These are phyloP conservation scores for Condylura cristata DNA, from an alignment of 2,113 vertebrate species.

Conservation along the genomic window DNA sequence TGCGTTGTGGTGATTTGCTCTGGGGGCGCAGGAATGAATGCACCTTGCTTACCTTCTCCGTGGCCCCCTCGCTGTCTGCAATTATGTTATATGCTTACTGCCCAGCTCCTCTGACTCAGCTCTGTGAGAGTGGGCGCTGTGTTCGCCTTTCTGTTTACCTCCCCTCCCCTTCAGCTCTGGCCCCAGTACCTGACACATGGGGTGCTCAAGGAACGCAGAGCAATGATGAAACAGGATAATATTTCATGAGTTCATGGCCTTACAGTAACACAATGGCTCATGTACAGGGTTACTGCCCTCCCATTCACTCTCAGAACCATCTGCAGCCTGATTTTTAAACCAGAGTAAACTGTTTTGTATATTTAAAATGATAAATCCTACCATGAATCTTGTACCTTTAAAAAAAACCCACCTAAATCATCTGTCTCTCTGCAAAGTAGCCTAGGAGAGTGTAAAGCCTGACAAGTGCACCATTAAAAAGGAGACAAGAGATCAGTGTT, in stretches of 20 bases:
- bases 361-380: background rate
- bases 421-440: background rate
- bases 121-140: background rate
- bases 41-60: background rate
- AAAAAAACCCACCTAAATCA: background rate
- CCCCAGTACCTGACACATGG: too few relatives aligned
- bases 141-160: too few relatives aligned
- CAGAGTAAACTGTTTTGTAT: background rate
- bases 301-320: background rate
- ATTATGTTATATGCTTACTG: background rate
- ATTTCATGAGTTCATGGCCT: too few relatives aligned
- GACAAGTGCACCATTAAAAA: background rate
- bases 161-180: background rate
- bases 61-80: background rate
- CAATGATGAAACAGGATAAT: too few relatives aligned
- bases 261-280: background rate
- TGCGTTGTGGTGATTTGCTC: background rate
- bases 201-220: background rate
- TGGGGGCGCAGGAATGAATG: background rate
- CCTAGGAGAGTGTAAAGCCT: background rate
- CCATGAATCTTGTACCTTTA: background rate
- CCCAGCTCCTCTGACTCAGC: background rate
- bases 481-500: background rate
- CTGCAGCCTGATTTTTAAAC: background rate
- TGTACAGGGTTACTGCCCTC: too few relatives aligned